Base-by-base conservation (phyloP, 1,140 invertebrate species). In the Heliconius nattereri region DNA sequence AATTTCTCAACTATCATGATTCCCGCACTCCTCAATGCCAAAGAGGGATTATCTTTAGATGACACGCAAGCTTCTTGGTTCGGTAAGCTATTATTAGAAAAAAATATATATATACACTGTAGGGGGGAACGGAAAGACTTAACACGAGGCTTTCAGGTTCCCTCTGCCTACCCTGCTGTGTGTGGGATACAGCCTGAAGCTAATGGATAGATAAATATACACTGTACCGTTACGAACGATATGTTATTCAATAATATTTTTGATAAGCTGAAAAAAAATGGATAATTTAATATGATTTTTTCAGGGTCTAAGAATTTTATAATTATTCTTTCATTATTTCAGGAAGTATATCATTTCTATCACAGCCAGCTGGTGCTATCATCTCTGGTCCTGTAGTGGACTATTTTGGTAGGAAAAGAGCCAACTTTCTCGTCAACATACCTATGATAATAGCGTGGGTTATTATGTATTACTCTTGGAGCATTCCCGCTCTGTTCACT, bases 1-100 rank as follows among this genome's bases (percentile, higher is more conserved):
- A 96, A 96, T 23, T 97, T 97, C 86, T 94, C 96, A 20, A 97
- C 97, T 1, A 96, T 97, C 54, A 94, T 97, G 0, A 95, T 97
- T 45, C 96, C 97, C 0, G 95, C 95, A 6, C 89, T 97, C 2
- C 92, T 95, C 23, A 90, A 94, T 13, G 87, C 92, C 0, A 84
- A 83, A 9, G 86, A 95, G 80, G 83, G 94, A 0, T 90, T 97
- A 8, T 91, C 91, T 0, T 92, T 97, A 1, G 95, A 95, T 7
- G 91, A 95, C 37, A 95, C 95, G 26, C 95, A 96, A 85, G 95
- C 97, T 1, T 97, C 97, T 20, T 97, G 97, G 97, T 97, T 97
- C 82, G 96, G 96, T 97, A 89, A 94, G 94, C 88, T 45, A 13
- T 75, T 76, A 29, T 57, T 73, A 23, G 19, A 32, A 60, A 66